Evolutionary conservation across 2,113 vertebrate genomes (phyloP), one percentile per base, ranked within the genome.

Genomic region (Sapajus apella): DNA sequence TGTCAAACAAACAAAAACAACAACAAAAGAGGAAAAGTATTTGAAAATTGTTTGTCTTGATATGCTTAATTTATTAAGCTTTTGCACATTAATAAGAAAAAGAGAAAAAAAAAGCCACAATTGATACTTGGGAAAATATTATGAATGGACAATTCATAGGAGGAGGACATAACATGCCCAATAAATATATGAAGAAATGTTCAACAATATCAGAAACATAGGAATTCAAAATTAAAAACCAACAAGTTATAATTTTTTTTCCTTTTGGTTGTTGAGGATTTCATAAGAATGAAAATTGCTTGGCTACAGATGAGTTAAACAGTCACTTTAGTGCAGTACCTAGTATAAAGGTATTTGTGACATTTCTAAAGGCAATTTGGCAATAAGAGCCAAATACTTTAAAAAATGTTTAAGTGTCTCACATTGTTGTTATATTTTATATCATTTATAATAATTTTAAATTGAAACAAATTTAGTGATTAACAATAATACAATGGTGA

Each of bases 251-350:
- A 30, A 1, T n/a, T 75, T 73, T 76, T 85, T 85, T 40, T 35
- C 8, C 43, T 47, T 89, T 93, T 68, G 21, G 87, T 37, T 84
- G 37, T 92, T 91, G n/a, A 85, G 7, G 16, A 84, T 91, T 94
- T 97, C 90, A 81, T 94, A 81, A 96, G 90, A 58, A 87, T 21
- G 16, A 68, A 64, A 20, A 58, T 92, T 55, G 35, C 89, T 96
- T 84, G 40, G 11, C 75, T 58, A 40, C 12, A 40, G 8, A 16
- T 87, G 43, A 87, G 56, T 64, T 23, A 96, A 87, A 55, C 25
- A 75, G 61, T 6, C 6, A 70, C 21, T 89, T 88, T 30, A 32
- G 4, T 40, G 35, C 43, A 84, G 50, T 77, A 87, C 76, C 43
- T 81, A 25, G 27, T 75, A 2, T 80, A n/a, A 84, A 72, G 17